Evolutionary conservation across 2,113 vertebrate genomes (phyloP).

Genomic region (Syngnathus floridae): DNA sequence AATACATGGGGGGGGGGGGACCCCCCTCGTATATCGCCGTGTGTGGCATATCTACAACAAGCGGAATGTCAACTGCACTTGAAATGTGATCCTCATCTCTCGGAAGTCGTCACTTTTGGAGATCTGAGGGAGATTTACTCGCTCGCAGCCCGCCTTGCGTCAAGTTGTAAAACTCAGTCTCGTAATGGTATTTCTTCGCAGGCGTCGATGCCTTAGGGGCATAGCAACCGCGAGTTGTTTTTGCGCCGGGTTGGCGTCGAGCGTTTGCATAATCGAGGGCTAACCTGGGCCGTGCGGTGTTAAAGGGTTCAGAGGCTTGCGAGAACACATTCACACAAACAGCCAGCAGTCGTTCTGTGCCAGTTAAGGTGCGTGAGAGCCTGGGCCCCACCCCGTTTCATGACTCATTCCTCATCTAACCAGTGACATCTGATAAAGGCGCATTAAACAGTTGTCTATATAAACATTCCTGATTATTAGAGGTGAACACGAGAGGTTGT

Average conservation of each 20-base stretch:
- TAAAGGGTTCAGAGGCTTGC: background rate
- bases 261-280: background rate
- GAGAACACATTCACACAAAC: slow-evolving; percentile 23
- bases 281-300: background rate
- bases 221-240: background rate
- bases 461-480: slow-evolving; percentile 53
- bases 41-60: slow-evolving; percentile 48
- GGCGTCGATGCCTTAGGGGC: background rate
- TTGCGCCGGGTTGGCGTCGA: background rate
- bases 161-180: slow-evolving; percentile 8
- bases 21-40: slow-evolving; percentile 9
- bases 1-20: no score
- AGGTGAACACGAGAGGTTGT: slow-evolving; percentile 29
- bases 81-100: slow-evolving; percentile 43
- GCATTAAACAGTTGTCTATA: slow-evolving; percentile 44
- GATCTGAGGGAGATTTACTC: slow-evolving; percentile 31
- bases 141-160: background rate
- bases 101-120: slow-evolving; percentile 28
- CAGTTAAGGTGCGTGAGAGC: slow-evolving; percentile 48
- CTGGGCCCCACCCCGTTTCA: slow-evolving; percentile 32
- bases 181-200: background rate
- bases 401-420: slow-evolving; percentile 44
- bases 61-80: slow-evolving; percentile 52
- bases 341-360: slow-evolving; percentile 8
- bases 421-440: slow-evolving; percentile 42